Evolutionary conservation across 1,140 invertebrate genomes (phyloP).

Genomic region (Pantala flavescens): DNA sequence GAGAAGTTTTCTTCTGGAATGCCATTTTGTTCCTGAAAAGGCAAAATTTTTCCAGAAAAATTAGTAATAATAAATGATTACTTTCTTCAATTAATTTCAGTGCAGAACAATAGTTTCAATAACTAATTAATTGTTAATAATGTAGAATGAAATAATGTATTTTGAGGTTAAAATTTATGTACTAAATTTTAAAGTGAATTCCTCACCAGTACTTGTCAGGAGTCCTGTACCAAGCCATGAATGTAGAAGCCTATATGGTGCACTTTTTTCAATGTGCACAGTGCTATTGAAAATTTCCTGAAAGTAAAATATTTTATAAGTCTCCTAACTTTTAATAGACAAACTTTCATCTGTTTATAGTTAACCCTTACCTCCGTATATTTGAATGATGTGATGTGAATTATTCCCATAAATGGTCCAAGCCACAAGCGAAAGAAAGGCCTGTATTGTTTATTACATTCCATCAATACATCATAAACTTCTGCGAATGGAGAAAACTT

Average conservation of each 20-base stretch:
- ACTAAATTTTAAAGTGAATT: too few species aligned
- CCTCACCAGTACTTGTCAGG: constrained; percentile 29
- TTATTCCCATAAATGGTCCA: constrained; percentile 19
- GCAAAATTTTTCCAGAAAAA: too few species aligned
- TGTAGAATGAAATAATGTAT: too few species aligned
- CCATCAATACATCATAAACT: too few species aligned
- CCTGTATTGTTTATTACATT: constrained; percentile 23
- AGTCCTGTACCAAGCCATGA: constrained; percentile 41
- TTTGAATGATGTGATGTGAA: not conserved
- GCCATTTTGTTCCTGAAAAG: constrained; percentile 62
- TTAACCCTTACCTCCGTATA: not conserved
- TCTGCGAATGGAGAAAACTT: too few species aligned
- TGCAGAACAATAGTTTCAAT: too few species aligned
- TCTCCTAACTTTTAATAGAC: too few species aligned
- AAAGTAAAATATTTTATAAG: not conserved
- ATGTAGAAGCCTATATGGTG: constrained; percentile 39
- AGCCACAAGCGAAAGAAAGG: constrained; percentile 32
- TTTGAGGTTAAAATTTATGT: not conserved
- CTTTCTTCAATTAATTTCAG: too few species aligned
- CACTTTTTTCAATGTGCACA: constrained; percentile 41
- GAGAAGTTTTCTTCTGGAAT: constrained; percentile 62
- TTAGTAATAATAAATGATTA: too few species aligned
- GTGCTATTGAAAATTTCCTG: constrained; percentile 38
- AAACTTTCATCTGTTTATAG: too few species aligned
- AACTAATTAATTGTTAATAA: too few species aligned